A percentile compares a stretch with the other conserved stretches of the same genome.
phyloP scores from a whole-genome alignment of 2,113 vertebrate genomes.

The Elephas maximus region DNA sequence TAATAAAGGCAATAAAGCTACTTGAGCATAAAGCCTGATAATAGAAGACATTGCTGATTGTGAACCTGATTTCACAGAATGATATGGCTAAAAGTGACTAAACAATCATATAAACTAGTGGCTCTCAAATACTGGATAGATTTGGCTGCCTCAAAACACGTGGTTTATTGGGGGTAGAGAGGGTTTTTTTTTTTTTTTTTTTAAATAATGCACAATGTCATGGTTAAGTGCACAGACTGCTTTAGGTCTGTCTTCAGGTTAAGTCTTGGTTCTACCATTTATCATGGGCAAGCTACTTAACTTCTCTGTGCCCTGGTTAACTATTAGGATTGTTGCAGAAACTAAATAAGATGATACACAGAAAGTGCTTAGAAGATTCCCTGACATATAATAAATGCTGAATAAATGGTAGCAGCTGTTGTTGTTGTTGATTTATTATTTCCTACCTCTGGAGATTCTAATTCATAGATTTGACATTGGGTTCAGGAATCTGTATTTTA shows the following conservation, averaged over 20 bases:
- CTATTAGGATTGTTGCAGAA: neutral
- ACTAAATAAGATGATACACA: neutral
- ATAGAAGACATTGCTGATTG: neutral
- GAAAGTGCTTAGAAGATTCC: neutral
- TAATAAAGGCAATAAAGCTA: neutral
- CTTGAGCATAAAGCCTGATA: neutral
- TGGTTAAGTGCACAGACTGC: neutral
- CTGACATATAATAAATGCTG: neutral
- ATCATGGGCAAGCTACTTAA: neutral
- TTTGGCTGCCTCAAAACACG: neutral
- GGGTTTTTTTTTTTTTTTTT: neutral
- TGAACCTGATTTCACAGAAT: neutral
- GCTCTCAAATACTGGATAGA: neutral
- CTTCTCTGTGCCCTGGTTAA: neutral
- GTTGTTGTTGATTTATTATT: neutral
- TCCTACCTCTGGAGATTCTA: neutral
- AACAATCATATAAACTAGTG: neutral
- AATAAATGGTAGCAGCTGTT: neutral
- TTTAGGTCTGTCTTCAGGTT: neutral
- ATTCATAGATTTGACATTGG: neutral
- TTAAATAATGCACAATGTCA: neutral
- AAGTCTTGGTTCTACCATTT: neutral
- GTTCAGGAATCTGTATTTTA: slow-evolving; percentile 15
- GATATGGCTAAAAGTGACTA: neutral
- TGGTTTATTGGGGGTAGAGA: neutral